These are phyloP conservation scores for Paelopatides confundens DNA, from an alignment of 53 echinoderm and acorn worm genomes.

Conservation along the genomic window DNA sequence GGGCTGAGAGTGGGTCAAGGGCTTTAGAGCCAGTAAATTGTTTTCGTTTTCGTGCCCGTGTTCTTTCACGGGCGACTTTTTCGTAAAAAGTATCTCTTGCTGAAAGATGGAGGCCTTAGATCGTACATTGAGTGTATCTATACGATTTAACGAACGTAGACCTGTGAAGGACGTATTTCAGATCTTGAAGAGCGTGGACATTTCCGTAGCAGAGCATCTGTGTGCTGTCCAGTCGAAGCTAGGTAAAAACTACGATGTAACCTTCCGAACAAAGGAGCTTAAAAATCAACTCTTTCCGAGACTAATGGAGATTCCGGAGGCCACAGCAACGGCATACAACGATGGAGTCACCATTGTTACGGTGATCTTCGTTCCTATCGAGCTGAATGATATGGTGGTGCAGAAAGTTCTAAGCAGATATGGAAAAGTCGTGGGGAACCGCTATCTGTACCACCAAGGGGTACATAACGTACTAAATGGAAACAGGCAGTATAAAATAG, in stretches of 20 bases:
- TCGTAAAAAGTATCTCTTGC: no score
- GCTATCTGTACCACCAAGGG: no score
- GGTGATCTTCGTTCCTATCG: neutral
- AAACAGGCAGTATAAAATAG: neutral
- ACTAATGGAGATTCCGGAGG: neutral
- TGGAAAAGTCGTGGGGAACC: neutral
- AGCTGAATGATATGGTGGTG: neutral
- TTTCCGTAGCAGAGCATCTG: neutral
- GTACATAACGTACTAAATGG: neutral
- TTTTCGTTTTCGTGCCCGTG: no score
- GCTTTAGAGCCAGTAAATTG: no score
- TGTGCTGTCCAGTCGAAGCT: neutral
- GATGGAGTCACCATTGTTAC: neutral
- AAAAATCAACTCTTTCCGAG: neutral
- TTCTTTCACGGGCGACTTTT: no score
- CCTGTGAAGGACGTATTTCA: neutral
- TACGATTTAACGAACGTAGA: neutral
- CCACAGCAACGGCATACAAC: neutral
- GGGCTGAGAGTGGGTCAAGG: no score
- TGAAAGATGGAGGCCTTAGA: no score
- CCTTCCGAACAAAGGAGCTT: conserved; percentile 15
- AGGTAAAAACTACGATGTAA: neutral
- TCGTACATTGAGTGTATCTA: neutral
- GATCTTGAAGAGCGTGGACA: neutral
- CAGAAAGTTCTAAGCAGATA: neutral